Evolutionary conservation across 1,140 invertebrate species (phyloP).

Genomic region (Lerema accius): DNA sequence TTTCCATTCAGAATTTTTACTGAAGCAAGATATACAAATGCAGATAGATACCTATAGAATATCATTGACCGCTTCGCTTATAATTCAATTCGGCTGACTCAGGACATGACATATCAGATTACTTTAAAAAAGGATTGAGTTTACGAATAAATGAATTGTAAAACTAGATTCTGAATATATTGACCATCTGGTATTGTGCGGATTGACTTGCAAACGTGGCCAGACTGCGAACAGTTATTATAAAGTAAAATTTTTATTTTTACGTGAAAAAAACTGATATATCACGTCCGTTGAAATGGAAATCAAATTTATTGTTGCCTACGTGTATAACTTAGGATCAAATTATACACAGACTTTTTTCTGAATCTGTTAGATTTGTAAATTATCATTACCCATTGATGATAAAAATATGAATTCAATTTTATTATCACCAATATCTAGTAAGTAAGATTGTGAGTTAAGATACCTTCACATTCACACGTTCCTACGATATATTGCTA

Average conservation of each 20-base stretch:
- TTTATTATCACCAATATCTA: too few relatives aligned
- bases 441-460: too few relatives aligned
- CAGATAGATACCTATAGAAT: not conserved
- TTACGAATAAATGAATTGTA: constrained; percentile 19
- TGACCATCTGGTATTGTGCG: constrained; percentile 40
- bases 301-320: constrained; percentile 8
- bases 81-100: not conserved
- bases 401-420: too few relatives aligned
- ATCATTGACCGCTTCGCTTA: not conserved
- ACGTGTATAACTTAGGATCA: too few relatives aligned
- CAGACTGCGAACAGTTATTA: constrained; percentile 34
- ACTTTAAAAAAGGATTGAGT: constrained; percentile 17
- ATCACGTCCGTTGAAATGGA: constrained; percentile 5
- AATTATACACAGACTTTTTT: too few relatives aligned
- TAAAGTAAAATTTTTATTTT: constrained; percentile 44
- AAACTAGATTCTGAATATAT: constrained; percentile 40
- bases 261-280: constrained; percentile 31
- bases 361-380: too few relatives aligned
- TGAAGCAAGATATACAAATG: not conserved
- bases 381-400: too few relatives aligned
- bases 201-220: constrained; percentile 45
- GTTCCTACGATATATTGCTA: too few relatives aligned
- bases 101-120: not conserved
- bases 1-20: not conserved
- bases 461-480: too few relatives aligned